A percentile compares a stretch with the other conserved stretches of the same genome.
phyloP scores from a whole-genome alignment of 1,140 invertebrate genomes.

The Ceratina japonica region DNA sequence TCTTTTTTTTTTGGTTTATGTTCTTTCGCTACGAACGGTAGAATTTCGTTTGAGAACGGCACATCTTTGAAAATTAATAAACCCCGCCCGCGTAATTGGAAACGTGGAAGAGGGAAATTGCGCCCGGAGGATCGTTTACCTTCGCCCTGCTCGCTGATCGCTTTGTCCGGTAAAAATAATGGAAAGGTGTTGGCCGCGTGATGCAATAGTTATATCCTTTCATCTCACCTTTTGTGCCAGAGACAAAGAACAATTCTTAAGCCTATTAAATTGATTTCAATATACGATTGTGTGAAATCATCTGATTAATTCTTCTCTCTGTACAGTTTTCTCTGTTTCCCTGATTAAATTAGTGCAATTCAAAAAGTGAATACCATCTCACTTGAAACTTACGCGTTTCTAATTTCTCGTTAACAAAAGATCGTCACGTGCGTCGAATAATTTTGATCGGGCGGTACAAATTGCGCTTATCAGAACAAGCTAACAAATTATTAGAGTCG shows the following conservation, averaged over 20 bases:
- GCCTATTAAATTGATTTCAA: no score
- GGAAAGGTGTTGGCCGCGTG: slow-evolving; percentile 2
- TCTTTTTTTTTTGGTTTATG: neutral
- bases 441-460: slow-evolving; percentile 6
- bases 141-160: neutral
- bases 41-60: slow-evolving; percentile 15
- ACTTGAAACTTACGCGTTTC: no score
- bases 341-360: no score
- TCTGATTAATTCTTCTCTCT: no score
- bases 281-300: no score
- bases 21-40: neutral
- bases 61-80: slow-evolving; percentile 28
- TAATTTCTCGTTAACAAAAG: neutral
- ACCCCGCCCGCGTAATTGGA: slow-evolving; percentile 22
- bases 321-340: no score
- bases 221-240: neutral
- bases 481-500: neutral
- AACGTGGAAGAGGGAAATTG: slow-evolving; percentile 3
- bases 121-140: neutral
- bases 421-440: neutral
- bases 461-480: slow-evolving; percentile 16
- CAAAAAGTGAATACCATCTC: no score
- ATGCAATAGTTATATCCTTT: no score
- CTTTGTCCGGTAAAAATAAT: slow-evolving; percentile 13
- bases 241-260: neutral